These are phyloP conservation scores for Pterobdella sp. DNA, from an alignment of 2,888 invertebrate genomes.

Conservation along the genomic window DNA sequence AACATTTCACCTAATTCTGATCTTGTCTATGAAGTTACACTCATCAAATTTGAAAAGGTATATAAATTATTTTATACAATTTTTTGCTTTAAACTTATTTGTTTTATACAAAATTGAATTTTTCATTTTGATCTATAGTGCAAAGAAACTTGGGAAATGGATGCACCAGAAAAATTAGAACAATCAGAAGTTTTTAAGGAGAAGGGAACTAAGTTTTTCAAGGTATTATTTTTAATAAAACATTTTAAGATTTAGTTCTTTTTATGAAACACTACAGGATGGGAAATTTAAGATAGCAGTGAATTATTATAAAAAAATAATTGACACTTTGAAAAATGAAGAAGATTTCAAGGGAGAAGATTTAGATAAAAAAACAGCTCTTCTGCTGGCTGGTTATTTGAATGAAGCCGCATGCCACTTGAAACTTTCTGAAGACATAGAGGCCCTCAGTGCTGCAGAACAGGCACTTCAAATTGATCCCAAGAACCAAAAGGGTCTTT, in stretches of 20 bases:
- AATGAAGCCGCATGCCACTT: slow-evolving; percentile 76
- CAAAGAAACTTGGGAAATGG: slow-evolving; percentile 75
- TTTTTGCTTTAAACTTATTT: not conserved
- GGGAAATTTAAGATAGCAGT: slow-evolving; percentile 70
- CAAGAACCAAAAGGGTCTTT: slow-evolving; percentile 77
- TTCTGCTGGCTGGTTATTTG: slow-evolving; percentile 64
- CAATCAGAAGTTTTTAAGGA: slow-evolving; percentile 75
- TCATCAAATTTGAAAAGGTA: slow-evolving; percentile 76
- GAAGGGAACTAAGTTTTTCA: slow-evolving; percentile 83
- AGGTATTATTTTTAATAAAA: slow-evolving; percentile 52
- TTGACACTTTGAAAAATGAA: slow-evolving; percentile 60
- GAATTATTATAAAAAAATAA: slow-evolving; percentile 75
- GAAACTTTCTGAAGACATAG: slow-evolving; percentile 64
- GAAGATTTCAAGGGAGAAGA: slow-evolving; percentile 52
- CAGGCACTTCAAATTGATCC: slow-evolving; percentile 68
- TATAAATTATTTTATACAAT: not conserved
- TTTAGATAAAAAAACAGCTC: slow-evolving; percentile 53
- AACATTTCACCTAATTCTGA: slow-evolving; percentile 69
- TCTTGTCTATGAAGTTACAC: slow-evolving; percentile 64
- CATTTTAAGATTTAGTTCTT: not conserved
- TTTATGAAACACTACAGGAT: slow-evolving; percentile 42
- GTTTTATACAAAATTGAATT: not conserved
- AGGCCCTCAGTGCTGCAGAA: slow-evolving; percentile 67
- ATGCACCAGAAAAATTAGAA: slow-evolving; percentile 68
- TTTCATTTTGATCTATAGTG: slow-evolving; percentile 52